These are phyloP conservation scores for Jordanella pulchra DNA, from an alignment of 2,797 vertebrate species.

Conservation along the genomic window DNA sequence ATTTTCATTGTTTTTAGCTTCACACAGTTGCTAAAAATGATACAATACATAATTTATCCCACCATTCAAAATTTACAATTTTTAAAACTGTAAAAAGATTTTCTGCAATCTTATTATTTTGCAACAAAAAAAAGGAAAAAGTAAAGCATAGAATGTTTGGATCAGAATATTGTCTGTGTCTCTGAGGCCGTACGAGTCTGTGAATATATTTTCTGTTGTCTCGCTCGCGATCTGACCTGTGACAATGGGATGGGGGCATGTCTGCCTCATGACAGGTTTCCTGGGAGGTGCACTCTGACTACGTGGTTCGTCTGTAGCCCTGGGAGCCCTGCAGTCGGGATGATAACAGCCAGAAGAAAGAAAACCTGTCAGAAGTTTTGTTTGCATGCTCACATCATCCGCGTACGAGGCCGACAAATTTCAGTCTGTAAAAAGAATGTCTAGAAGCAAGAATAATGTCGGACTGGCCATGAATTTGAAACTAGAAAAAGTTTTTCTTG, in stretches of 20 bases:
- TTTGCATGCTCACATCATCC: conserved; percentile 11
- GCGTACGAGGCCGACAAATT: conserved; percentile 13
- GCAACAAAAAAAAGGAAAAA: background rate
- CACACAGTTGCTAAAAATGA: background rate
- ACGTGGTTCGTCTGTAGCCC: conserved; percentile 36
- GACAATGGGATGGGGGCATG: conserved; percentile 77
- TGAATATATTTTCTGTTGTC: conserved; percentile 1
- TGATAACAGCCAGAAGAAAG: conserved; percentile 28
- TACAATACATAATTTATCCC: background rate
- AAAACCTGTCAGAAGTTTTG: conserved; percentile 26
- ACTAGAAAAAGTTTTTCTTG: background rate
- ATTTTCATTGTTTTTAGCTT: background rate
- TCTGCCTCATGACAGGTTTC: conserved; percentile 49
- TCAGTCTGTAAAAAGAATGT: conserved; percentile 5
- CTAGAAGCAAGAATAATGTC: background rate
- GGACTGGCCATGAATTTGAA: conserved; percentile 13
- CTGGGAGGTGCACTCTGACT: conserved; percentile 47
- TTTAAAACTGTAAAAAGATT: background rate
- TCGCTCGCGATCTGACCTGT: conserved; percentile 79
- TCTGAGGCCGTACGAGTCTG: conserved; percentile 1
- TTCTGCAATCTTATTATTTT: background rate
- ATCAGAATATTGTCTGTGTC: background rate
- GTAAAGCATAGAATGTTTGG: background rate
- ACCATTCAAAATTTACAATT: background rate
- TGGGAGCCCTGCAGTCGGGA: conserved; percentile 55